Evolutionary conservation across 2,797 vertebrate genomes (phyloP).

Genomic region (Coranthus polyacanthus): DNA sequence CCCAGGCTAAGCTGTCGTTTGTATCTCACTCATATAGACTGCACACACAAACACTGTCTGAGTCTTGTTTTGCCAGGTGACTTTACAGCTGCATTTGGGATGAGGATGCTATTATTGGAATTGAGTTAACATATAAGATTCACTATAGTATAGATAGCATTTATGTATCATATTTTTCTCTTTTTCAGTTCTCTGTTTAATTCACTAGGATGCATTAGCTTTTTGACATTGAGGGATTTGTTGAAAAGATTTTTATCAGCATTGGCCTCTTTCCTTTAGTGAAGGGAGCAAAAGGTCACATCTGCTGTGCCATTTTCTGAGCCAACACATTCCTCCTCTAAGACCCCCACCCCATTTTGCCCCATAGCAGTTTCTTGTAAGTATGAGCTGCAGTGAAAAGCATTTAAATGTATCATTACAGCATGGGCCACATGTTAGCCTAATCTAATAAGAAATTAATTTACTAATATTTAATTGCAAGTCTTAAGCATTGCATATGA

Average conservation of each 20-base stretch:
- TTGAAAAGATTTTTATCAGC: slow-evolving; percentile 52
- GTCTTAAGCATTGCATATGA: background rate
- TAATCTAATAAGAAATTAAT: slow-evolving; percentile 18
- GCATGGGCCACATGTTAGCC: slow-evolving; percentile 68
- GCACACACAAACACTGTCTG: slow-evolving; percentile 26
- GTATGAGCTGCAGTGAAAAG: slow-evolving; percentile 65
- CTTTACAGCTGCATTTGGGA: background rate
- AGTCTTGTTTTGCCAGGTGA: slow-evolving; percentile 3
- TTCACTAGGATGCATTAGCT: slow-evolving; percentile 16
- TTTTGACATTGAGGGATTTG: slow-evolving; percentile 40
- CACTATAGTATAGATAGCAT: background rate
- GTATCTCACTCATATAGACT: slow-evolving; percentile 24
- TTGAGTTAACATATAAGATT: background rate
- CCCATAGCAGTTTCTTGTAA: slow-evolving; percentile 76
- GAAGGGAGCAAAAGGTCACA: slow-evolving; percentile 77
- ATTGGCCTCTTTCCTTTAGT: slow-evolving; percentile 79
- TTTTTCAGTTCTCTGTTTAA: slow-evolving; percentile 11
- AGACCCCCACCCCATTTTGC: slow-evolving; percentile 58
- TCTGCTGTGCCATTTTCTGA: slow-evolving; percentile 87
- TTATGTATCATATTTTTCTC: slow-evolving; percentile 5
- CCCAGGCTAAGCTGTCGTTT: slow-evolving; percentile 53
- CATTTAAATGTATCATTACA: slow-evolving; percentile 35
- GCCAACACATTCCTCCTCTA: slow-evolving; percentile 71
- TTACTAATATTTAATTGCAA: background rate
- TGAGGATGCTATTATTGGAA: background rate